These are phyloP conservation scores for Rhynchomys soricoides DNA, from an alignment of 2,113 vertebrate species.

Conservation along the genomic window DNA sequence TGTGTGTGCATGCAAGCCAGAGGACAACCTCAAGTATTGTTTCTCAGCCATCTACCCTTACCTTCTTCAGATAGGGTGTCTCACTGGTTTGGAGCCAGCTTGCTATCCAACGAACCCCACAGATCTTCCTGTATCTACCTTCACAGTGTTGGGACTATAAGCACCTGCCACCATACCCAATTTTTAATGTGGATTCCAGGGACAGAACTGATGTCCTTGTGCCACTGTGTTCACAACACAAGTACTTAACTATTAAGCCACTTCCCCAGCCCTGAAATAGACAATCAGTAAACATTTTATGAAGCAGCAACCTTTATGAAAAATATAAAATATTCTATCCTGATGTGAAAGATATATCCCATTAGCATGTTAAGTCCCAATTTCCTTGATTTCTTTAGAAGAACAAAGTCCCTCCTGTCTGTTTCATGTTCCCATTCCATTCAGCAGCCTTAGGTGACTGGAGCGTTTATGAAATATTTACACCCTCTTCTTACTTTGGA, in stretches of 20 bases:
- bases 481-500: constrained; percentile 35
- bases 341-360: neutral
- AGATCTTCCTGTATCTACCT: too few relatives aligned
- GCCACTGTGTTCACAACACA: neutral
- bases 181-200: neutral
- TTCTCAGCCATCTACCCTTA: neutral
- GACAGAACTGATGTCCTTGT: neutral
- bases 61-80: neutral
- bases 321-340: neutral
- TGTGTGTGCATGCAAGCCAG: neutral
- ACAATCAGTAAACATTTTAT: neutral
- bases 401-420: neutral
- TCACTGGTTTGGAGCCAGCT: neutral
- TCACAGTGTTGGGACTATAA: too few relatives aligned
- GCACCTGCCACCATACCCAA: neutral
- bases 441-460: constrained; percentile 6
- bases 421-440: neutral
- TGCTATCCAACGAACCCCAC: neutral
- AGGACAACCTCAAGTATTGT: neutral
- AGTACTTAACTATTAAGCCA: neutral
- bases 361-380: neutral
- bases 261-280: neutral
- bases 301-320: neutral
- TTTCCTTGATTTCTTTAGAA: neutral
- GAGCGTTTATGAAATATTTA: constrained; percentile 46